phyloP scores from a whole-genome alignment of 1,140 invertebrate genomes.

The Cydia pomonella region DNA sequence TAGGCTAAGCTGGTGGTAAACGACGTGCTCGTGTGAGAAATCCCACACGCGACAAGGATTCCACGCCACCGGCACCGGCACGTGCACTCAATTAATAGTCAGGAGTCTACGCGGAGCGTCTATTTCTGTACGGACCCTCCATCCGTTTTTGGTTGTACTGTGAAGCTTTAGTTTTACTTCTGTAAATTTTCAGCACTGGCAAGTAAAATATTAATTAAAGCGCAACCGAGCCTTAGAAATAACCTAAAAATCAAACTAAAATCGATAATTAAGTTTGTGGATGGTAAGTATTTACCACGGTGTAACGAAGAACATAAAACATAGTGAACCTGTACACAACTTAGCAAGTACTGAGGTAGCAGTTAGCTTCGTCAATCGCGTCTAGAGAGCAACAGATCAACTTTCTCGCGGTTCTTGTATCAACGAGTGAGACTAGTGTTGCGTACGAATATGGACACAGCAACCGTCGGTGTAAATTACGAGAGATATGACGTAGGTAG shows the following conservation, averaged over 20 bases:
- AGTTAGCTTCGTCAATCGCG: slow-evolving; percentile 47
- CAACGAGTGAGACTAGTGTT: slow-evolving; percentile 48
- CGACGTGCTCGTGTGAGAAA: neutral
- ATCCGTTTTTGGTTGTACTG: neutral
- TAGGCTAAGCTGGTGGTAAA: slow-evolving; percentile 26
- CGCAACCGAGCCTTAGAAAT: too few species aligned
- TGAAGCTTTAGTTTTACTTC: neutral
- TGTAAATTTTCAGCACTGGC: neutral
- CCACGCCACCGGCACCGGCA: neutral
- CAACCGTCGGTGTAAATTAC: slow-evolving; percentile 19
- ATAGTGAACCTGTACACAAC: neutral
- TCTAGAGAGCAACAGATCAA: slow-evolving; percentile 62
- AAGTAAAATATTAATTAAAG: neutral
- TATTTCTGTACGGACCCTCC: slow-evolving; percentile 29
- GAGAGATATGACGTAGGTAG: slow-evolving; percentile 16
- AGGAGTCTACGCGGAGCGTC: slow-evolving; percentile 27
- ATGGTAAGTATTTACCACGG: neutral
- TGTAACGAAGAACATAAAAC: neutral
- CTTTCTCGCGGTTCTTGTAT: slow-evolving; percentile 66
- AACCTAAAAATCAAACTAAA: too few species aligned
- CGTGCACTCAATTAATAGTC: slow-evolving; percentile 19
- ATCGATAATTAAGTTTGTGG: neutral
- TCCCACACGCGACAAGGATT: slow-evolving; percentile 22
- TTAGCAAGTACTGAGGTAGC: neutral
- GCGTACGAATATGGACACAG: slow-evolving; percentile 45